phyloP scores from a whole-genome alignment of 64 coral and sea anemone species.

The Porites lutea region DNA sequence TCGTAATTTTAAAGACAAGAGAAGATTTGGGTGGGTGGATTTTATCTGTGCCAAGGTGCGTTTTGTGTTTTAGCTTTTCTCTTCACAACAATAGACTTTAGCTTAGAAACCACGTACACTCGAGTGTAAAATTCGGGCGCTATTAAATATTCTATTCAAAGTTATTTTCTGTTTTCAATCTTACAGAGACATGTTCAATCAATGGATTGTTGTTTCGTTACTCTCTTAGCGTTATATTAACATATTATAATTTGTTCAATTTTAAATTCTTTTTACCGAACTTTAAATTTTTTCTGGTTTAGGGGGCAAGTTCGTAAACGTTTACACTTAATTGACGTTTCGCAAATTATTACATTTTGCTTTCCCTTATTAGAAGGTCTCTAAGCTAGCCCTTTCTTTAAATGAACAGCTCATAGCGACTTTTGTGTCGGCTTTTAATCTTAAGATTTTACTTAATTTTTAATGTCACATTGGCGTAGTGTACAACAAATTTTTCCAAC shows the following conservation, averaged over 20 bases:
- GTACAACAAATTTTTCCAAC: not conserved
- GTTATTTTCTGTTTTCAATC: not conserved
- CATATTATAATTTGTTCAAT: not conserved
- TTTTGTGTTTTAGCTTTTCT: not conserved
- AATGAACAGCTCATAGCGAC: slow-evolving; percentile 38
- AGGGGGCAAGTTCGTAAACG: slow-evolving; percentile 21
- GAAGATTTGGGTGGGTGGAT: slow-evolving; percentile 46
- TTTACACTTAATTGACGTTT: not conserved
- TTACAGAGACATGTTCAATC: not conserved
- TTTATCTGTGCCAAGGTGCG: not conserved
- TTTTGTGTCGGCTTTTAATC: not conserved
- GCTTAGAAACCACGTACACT: not conserved
- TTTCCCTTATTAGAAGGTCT: slow-evolving; percentile 5
- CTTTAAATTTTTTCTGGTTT: not conserved
- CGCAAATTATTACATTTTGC: not conserved
- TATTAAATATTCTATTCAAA: not conserved
- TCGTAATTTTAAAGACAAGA: slow-evolving; percentile 71
- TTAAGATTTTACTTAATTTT: not conserved
- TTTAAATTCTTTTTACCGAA: not conserved
- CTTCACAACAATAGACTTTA: not conserved
- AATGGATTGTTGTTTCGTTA: not conserved
- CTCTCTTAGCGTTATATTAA: not conserved
- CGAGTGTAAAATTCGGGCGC: not conserved
- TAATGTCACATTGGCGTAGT: not conserved
- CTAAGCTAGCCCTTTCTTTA: not conserved